phyloP scores from a whole-genome alignment of 35 echinoderm and acorn worm genomes.

The Apostichopus parvimensis region DNA sequence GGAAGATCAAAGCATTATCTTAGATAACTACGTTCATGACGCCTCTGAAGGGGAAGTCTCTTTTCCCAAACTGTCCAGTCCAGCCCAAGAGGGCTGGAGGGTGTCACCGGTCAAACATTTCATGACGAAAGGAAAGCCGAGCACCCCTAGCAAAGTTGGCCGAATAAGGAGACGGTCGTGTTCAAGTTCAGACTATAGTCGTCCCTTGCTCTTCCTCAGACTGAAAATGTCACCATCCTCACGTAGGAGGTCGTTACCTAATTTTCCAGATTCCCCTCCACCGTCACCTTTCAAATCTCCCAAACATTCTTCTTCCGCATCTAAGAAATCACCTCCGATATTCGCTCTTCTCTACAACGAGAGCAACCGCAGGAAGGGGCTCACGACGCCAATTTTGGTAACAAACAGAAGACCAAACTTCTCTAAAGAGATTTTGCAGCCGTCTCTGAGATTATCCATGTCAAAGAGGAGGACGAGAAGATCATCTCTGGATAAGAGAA shows the following conservation, averaged over 20 bases:
- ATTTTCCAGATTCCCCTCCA: conserved; percentile 37
- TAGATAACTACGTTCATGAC: conserved; percentile 82
- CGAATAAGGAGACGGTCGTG: conserved; percentile 43
- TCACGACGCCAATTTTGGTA: conserved; percentile 46
- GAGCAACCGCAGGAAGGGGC: conserved; percentile 26
- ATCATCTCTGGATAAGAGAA: conserved; percentile 14
- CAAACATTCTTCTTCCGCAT: conserved; percentile 12
- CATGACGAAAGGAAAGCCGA: not conserved
- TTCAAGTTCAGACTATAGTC: conserved; percentile 18
- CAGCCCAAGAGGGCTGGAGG: conserved; percentile 55
- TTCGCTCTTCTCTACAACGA: conserved; percentile 58
- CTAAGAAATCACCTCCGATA: conserved; percentile 41
- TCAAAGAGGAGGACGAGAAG: conserved; percentile 35
- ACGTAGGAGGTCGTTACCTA: conserved; percentile 49
- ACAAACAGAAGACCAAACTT: conserved; percentile 51
- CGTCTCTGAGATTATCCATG: conserved; percentile 24
- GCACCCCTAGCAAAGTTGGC: not conserved
- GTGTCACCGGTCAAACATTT: conserved; percentile 67
- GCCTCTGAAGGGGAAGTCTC: conserved; percentile 63
- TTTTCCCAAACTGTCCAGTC: conserved; percentile 83
- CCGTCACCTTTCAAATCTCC: conserved; percentile 57
- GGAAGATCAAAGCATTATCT: conserved; percentile 67
- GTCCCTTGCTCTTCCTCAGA: conserved; percentile 25
- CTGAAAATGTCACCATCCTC: conserved; percentile 55
- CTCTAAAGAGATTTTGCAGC: conserved; percentile 37